phyloP scores from a whole-genome alignment of 1,140 invertebrate species.

The Drosophila mojavensis region DNA sequence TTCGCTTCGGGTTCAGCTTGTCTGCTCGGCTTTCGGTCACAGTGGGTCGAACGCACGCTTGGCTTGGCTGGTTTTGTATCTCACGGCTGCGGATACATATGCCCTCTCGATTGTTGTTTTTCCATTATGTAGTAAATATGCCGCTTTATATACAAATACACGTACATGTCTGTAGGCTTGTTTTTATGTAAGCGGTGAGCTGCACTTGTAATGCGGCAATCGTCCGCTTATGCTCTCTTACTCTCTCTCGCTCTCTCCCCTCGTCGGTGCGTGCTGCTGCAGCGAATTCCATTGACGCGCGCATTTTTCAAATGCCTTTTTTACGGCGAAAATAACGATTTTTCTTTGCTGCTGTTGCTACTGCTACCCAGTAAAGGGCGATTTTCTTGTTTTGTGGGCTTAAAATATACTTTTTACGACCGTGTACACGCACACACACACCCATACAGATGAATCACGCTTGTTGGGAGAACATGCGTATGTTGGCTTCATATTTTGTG shows the following conservation, averaged over 20 bases:
- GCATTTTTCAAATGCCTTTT: conserved; percentile 79
- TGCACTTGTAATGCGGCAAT: conserved; percentile 74
- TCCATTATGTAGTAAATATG: conserved; percentile 74
- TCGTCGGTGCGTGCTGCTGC: conserved; percentile 31
- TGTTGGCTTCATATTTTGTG: conserved; percentile 41
- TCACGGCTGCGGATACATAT: conserved; percentile 69
- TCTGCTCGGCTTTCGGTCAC: conserved; percentile 44
- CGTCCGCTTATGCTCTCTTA: conserved; percentile 24
- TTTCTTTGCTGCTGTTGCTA: conserved; percentile 52
- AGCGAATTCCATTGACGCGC: conserved; percentile 78
- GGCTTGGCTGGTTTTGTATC: conserved; percentile 64
- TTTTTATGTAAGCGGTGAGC: conserved; percentile 44
- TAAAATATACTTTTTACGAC: conserved; percentile 78
- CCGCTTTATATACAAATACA: conserved; percentile 36
- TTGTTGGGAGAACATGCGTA: conserved; percentile 29
- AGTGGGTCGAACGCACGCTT: conserved; percentile 72
- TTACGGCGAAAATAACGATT: conserved; percentile 82
- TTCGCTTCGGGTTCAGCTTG: conserved; percentile 34
- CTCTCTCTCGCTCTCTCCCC: conserved; percentile 19
- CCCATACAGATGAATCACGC: conserved; percentile 3
- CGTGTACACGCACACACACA: conserved; percentile 44
- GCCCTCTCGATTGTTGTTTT: conserved; percentile 60
- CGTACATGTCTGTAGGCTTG: conserved; percentile 12
- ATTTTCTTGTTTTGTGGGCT: conserved; percentile 68
- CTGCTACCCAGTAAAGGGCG: conserved; percentile 24